Conservation (phyloP, 53 echinoderm and acorn worm genomes). For the Patiria pectinifera region DNA sequence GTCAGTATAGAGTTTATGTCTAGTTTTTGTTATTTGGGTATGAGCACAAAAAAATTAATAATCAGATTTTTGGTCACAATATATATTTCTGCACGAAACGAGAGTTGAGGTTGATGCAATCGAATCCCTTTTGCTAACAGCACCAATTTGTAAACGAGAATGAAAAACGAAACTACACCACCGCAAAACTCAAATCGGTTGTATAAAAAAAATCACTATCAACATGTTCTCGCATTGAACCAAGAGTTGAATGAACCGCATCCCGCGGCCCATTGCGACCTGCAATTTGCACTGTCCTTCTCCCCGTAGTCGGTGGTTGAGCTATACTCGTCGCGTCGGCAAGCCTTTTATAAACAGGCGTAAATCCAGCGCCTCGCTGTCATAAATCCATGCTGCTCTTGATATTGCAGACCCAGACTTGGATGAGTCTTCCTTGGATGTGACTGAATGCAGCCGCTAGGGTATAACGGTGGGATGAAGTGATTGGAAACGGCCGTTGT, state of each 20-base stretch:
- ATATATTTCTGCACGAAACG: too few species aligned
- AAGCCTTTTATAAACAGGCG: not conserved
- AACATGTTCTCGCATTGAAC: not conserved
- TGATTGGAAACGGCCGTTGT: not conserved
- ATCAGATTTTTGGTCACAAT: too few species aligned
- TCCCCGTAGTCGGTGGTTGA: not conserved
- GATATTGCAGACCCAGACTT: not conserved
- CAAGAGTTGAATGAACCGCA: not conserved
- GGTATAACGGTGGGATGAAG: not conserved
- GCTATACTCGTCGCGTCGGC: not conserved
- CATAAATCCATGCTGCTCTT: not conserved
- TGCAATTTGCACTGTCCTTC: not conserved
- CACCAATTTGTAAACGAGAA: not conserved
- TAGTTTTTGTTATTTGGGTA: too few species aligned
- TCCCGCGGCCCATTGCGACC: not conserved
- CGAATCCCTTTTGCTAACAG: too few species aligned
- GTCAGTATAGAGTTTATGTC: too few species aligned
- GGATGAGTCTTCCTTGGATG: not conserved
- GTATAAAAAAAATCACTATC: not conserved
- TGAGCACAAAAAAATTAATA: too few species aligned
- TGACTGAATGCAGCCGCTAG: too few species aligned
- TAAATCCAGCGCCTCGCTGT: not conserved
- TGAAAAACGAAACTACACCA: not conserved
- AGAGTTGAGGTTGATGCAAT: too few species aligned
- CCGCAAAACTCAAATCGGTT: not conserved